Evolutionary conservation across 2,113 vertebrate species (phyloP).

Genomic region (Urocolius indicus): DNA sequence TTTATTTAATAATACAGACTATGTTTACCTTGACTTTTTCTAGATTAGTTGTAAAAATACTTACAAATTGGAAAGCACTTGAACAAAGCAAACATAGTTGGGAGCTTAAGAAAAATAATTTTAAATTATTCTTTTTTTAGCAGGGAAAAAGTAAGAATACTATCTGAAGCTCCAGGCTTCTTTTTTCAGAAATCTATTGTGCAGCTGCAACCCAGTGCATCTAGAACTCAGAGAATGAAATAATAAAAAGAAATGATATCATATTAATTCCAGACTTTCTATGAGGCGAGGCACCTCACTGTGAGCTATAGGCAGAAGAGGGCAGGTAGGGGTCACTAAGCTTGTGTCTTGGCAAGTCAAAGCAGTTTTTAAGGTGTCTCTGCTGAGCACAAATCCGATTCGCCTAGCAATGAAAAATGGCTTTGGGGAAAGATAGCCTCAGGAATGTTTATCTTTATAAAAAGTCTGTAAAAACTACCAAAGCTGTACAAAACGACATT

Average conservation of each 20-base stretch:
- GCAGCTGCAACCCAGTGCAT: background rate
- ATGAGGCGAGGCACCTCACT: background rate
- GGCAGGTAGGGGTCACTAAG: background rate
- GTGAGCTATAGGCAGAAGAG: background rate
- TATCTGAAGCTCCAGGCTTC: background rate
- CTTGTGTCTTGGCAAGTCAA: background rate
- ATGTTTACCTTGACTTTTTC: background rate
- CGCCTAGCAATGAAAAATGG: conserved; percentile 18
- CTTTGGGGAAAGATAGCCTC: conserved; percentile 2
- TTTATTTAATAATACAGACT: background rate
- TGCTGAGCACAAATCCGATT: background rate
- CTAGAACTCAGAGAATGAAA: background rate
- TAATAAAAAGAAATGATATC: background rate
- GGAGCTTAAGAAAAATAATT: background rate
- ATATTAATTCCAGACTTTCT: background rate
- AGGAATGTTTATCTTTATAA: conserved; percentile 31
- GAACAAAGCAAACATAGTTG: background rate
- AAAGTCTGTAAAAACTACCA: conserved; percentile 40
- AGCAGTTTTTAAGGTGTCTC: background rate
- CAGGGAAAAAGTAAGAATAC: background rate
- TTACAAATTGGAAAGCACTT: background rate
- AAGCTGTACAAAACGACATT: background rate
- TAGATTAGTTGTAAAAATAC: background rate
- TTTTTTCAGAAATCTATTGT: background rate
- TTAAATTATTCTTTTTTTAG: background rate